Base-by-base conservation (phyloP, 2,888 invertebrate species). In the Xestia sexstrigata region DNA sequence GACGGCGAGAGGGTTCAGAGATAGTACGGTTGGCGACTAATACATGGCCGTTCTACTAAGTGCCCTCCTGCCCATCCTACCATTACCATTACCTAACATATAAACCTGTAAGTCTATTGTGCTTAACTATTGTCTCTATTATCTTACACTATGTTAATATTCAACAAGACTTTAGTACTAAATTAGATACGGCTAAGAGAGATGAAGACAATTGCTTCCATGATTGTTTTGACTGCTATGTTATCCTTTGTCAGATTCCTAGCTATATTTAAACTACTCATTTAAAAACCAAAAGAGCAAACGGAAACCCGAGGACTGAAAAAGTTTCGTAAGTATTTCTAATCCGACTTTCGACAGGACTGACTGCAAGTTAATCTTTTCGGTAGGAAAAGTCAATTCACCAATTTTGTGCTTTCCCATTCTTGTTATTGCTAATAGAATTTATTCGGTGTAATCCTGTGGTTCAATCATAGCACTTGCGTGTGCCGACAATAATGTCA, bases 21-120 rank as follows among this genome's bases (percentile, higher is more conserved):
- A 55, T 20, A 45, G 35, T 39, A 26, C 45, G 9, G 9, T 63
- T 68, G 67, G 77, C 63, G 49, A 82, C 35, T 63, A 62, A 82
- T n/a, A 47, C 35, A 55, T 26, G 67, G 11, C n/a, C 49, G 58
- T 60, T 45, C 45, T 49, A 35, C 47, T 47, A 45, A 70, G 62
- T 39, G 47, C 55, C 78, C 47, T 15, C 1, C 45, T 15, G 63
- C 39, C 65, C 65, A 30, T 52, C 47, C 60, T 8, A 62, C 26
- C 47, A 49, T 30, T 8, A 62, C 26, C 47, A 49, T 30, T 66
- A 70, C 52, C 20, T 23, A 17, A 60, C 52, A 42, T 45, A 83
- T 39, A 52, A n/a, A 72, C 58, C 58, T 45, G 20, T 23, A 8
- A 45, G 35, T 52, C 30, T 62, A 67, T n/a, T n/a, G 58, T 62